Evolutionary conservation across 2,888 invertebrate species (phyloP).

Genomic region (Sarcophaga rosellei): DNA sequence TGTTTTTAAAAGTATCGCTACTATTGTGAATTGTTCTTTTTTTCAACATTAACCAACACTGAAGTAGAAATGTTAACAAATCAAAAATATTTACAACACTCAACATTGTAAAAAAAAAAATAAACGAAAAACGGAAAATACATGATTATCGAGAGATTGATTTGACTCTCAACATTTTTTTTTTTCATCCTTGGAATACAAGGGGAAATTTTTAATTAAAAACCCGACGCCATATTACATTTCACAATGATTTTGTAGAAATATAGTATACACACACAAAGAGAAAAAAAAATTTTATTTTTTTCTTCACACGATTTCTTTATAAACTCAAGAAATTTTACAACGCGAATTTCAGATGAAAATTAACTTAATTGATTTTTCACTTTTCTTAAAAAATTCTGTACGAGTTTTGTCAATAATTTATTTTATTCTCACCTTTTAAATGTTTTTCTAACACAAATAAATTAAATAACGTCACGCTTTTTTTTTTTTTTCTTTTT

Average conservation of each 20-base stretch:
- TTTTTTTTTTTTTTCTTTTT: slow-evolving; percentile 49
- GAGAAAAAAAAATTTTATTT: no score
- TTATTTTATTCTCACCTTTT: slow-evolving; percentile 63
- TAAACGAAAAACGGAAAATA: not conserved
- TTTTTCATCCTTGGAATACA: not conserved
- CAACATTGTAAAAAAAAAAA: not conserved
- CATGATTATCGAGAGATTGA: not conserved
- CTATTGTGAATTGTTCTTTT: slow-evolving; percentile 30
- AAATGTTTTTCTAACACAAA: slow-evolving; percentile 57
- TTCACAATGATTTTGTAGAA: slow-evolving; percentile 25
- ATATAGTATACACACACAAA: slow-evolving; percentile 13
- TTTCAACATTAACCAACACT: slow-evolving; percentile 42
- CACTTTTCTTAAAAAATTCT: not conserved
- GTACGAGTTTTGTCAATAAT: not conserved
- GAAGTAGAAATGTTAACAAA: no score
- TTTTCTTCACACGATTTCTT: no score
- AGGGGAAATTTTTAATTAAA: not conserved
- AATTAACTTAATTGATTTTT: not conserved
- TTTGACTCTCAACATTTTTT: not conserved
- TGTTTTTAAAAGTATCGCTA: not conserved
- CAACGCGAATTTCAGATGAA: not conserved
- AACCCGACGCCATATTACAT: slow-evolving; percentile 48
- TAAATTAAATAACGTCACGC: slow-evolving; percentile 45
- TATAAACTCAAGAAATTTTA: no score
- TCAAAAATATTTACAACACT: not conserved